Evolutionary conservation across 2,888 invertebrate species (phyloP), one percentile per base, ranked within the genome.

Genomic region (Mechanitis mazaeus): DNA sequence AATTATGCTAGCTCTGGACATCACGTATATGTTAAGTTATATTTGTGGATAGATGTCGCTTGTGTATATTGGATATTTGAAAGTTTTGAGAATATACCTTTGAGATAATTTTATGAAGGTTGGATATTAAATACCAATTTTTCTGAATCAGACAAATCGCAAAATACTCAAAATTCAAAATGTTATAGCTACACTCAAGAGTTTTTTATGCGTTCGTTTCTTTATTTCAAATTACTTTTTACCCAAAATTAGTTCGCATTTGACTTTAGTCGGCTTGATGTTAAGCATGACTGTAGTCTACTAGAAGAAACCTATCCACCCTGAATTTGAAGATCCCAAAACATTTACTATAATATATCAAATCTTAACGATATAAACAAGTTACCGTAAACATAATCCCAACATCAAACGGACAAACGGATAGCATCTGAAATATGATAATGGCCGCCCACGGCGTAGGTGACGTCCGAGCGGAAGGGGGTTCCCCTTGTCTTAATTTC

Each of bases 401-500:
- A 55, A 47, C 55, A 57, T 62, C 58, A 60, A 31, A 64, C 64
- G 64, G 56, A 65, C 62, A 64, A 58, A 67, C 63, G 61, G 69
- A 72, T 72, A 69, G 45, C 64, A 71, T 71, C 70, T 76, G 77
- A 78, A 73, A 72, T 76, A 79, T 74, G 79, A 76, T 78, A 80
- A 82, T 81, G 83, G 80, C 80, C 73, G 78, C 79, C 79, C 83
- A 80, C 80, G 77, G 79, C 78, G 74, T 72, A 85, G 86, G 86
- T 85, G 85, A 81, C 79, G 85, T 80, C 84, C 82, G 79, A 76
- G 58, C 84, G 83, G 84, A 81, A 79, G 63, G 74, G 76, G 73
- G 68, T 69, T 71, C 74, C 77, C 75, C 79, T 77, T 83, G 83
- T 83, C 86, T 87, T 87, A 87, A 87, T 88, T 87, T 88, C 87